These are phyloP conservation scores for Thereva unica DNA, from an alignment of 2,888 invertebrate species.

Conservation along the genomic window DNA sequence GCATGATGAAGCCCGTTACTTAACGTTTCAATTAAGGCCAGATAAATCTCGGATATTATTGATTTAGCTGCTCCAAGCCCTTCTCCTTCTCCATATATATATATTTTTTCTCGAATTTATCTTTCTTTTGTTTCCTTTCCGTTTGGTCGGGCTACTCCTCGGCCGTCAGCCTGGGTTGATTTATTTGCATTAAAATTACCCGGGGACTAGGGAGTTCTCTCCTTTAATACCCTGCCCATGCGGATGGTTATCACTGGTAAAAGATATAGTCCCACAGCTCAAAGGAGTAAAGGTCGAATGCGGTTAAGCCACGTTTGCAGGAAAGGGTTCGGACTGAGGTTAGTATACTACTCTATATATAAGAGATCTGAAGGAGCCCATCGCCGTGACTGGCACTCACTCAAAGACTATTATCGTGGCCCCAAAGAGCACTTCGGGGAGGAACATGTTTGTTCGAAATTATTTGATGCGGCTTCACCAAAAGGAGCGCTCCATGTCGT, in stretches of 20 bases:
- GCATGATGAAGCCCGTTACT: no score
- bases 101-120: no score
- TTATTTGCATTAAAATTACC: constrained; percentile 8
- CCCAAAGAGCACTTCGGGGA: constrained; percentile 16
- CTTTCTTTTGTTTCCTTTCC: background rate
- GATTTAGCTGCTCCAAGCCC: no score
- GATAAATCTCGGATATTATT: no score
- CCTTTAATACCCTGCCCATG: constrained; percentile 14
- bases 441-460: constrained; percentile 18
- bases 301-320: no score
- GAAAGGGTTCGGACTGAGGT: no score
- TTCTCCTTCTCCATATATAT: no score
- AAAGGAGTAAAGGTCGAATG: constrained; percentile 16
- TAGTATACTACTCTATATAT: no score
- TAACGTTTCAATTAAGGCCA: no score
- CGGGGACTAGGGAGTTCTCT: constrained; percentile 23
- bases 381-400: constrained; percentile 1
- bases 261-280: constrained; percentile 18
- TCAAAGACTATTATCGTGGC: constrained; percentile 8
- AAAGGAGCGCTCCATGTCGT: no score
- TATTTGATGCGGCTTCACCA: background rate
- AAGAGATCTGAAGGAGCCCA: no score
- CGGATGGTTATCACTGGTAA: constrained; percentile 25
- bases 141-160: no score
- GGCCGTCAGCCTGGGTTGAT: constrained; percentile 11